Evolutionary conservation across 2,113 vertebrate species (phyloP).

Genomic region (Alexandromys fortis): DNA sequence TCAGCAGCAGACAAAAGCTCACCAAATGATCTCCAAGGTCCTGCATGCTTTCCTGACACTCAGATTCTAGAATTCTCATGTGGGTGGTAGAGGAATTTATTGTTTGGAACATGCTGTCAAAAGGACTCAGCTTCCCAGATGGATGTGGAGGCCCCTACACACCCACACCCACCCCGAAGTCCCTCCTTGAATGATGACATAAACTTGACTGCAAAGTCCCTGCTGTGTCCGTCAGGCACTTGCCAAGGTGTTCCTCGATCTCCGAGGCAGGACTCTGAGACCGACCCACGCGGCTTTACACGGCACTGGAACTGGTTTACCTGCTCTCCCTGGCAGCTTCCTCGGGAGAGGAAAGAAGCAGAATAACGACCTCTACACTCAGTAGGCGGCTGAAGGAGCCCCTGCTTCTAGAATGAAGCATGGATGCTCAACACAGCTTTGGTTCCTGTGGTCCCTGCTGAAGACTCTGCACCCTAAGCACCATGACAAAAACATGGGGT

Average conservation of each 20-base stretch:
- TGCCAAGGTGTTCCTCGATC: background rate
- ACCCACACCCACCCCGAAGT: background rate
- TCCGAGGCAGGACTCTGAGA: background rate
- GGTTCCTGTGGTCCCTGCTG: background rate
- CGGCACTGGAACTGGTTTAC: too few species aligned
- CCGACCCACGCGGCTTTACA: background rate
- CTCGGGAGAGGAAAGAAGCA: background rate
- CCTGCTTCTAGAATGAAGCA: background rate
- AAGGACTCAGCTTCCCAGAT: conserved; percentile 36
- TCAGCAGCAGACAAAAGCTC: background rate
- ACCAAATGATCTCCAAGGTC: background rate
- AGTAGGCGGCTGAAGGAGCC: background rate
- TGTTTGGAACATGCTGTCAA: background rate
- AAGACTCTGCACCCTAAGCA: background rate
- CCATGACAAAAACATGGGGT: background rate
- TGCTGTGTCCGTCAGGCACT: background rate
- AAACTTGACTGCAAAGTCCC: conserved; percentile 28
- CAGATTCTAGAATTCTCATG: conserved; percentile 38
- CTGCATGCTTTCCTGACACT: background rate
- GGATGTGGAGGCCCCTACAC: background rate
- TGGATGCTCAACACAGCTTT: background rate
- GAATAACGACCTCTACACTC: background rate
- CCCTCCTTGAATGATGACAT: conserved; percentile 18
- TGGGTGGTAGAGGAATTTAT: conserved; percentile 13
- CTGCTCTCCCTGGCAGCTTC: background rate